A percentile compares a stretch with the other conserved stretches of the same genome.
These are phyloP conservation scores for Drosophila colorata DNA, from an alignment of 2,888 invertebrate genomes.

Conservation along the genomic window DNA sequence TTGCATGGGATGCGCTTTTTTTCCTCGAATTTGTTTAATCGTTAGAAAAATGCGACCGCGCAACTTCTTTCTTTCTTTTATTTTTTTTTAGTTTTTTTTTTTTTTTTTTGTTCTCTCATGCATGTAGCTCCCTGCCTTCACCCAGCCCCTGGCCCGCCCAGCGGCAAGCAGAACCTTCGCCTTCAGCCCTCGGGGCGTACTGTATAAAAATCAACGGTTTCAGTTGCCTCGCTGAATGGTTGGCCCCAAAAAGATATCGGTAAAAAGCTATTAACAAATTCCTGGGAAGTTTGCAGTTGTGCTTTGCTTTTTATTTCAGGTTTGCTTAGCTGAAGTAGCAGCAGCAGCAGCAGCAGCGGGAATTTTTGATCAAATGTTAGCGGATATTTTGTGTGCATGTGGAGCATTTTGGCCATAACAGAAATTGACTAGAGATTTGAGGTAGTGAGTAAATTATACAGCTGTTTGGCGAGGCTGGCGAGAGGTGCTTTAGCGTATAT, in stretches of 20 bases:
- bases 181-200: constrained; percentile 15
- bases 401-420: constrained; percentile 5
- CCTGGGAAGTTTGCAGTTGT: constrained; percentile 76
- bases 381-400: constrained; percentile 37
- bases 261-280: constrained; percentile 81
- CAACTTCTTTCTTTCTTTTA: constrained; percentile 37
- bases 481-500: neutral
- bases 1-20: constrained; percentile 78
- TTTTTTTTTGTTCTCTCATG: neutral
- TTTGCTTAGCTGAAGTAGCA: constrained; percentile 28
- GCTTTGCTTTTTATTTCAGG: constrained; percentile 23
- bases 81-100: constrained; percentile 3
- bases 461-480: neutral
- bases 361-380: constrained; percentile 52
- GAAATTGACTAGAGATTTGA: constrained; percentile 14
- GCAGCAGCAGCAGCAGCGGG: constrained; percentile 23
- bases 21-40: constrained; percentile 85
- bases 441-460: constrained; percentile 12
- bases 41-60: constrained; percentile 81
- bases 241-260: constrained; percentile 69
- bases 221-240: constrained; percentile 28
- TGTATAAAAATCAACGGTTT: constrained; percentile 74
- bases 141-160: neutral
- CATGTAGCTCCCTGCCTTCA: constrained; percentile 10
- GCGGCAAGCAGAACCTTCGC: constrained; percentile 20